These are phyloP conservation scores for Parotia lawesii DNA, from an alignment of 2,113 vertebrate genomes.

Conservation along the genomic window DNA sequence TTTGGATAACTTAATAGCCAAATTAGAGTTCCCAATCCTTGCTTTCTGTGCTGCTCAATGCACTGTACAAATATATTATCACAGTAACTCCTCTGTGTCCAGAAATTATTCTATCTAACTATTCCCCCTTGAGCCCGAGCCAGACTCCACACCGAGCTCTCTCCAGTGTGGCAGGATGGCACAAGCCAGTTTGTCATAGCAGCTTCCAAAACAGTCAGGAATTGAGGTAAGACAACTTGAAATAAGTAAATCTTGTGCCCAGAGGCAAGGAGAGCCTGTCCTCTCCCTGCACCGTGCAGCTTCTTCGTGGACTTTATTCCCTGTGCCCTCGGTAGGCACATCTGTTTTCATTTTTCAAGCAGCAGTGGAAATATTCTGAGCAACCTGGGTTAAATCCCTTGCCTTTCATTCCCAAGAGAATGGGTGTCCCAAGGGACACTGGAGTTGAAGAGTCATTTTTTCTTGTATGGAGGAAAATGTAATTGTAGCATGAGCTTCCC, in stretches of 20 bases:
- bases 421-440: not conserved
- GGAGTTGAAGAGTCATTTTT: not conserved
- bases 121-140: not conserved
- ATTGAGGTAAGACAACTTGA: not conserved
- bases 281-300: not conserved
- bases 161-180: not conserved
- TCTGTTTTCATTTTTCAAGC: not conserved
- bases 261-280: not conserved
- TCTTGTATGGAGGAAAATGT: not conserved
- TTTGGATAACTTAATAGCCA: constrained; percentile 27
- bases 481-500: not conserved
- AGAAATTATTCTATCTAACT: not conserved
- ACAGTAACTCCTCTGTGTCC: not conserved
- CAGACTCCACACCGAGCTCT: not conserved
- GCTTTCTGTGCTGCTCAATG: not conserved
- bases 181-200: not conserved
- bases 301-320: not conserved
- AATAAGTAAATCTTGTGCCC: not conserved
- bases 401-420: not conserved
- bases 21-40: not conserved
- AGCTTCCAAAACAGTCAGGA: not conserved
- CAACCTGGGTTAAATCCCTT: not conserved
- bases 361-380: not conserved
- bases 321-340: not conserved
- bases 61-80: constrained; percentile 6